Conservation (phyloP, 2,113 vertebrate species). For the Pseudorasbora parva region DNA sequence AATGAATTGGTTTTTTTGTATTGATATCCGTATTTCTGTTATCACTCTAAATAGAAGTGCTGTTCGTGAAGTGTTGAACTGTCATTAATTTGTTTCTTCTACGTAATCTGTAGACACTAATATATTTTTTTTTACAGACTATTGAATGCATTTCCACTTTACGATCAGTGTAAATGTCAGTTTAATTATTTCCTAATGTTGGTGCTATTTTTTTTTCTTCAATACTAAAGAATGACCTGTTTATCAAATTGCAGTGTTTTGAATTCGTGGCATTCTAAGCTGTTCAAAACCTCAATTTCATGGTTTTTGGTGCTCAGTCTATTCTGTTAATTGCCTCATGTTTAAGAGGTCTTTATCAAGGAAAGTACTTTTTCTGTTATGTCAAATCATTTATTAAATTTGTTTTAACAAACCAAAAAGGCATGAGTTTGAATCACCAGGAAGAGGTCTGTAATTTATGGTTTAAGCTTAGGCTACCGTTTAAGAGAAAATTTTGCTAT, state of each 20-base stretch:
- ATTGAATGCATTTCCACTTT: neutral
- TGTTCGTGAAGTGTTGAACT: neutral
- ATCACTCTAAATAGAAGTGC: slow-evolving; percentile 11
- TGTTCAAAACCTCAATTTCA: slow-evolving; percentile 1
- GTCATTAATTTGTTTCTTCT: neutral
- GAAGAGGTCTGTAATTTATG: neutral
- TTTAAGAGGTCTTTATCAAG: neutral
- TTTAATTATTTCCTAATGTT: neutral
- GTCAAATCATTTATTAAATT: slow-evolving; percentile 5
- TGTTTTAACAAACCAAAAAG: neutral
- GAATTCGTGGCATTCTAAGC: too few relatives aligned
- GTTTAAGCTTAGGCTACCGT: neutral
- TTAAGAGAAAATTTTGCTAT: neutral
- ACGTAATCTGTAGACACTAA: neutral
- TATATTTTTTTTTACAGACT: neutral
- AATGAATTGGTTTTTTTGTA: neutral
- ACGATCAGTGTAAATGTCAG: neutral
- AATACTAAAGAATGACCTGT: neutral
- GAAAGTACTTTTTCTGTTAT: neutral
- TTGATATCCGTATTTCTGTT: neutral
- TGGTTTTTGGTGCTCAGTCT: slow-evolving; percentile 20
- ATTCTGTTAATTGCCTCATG: slow-evolving; percentile 3
- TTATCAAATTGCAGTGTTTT: neutral
- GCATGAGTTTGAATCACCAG: neutral
- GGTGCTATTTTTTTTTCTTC: slow-evolving; percentile 41